Evolutionary conservation across 2,113 vertebrate genomes (phyloP).

Genomic region (Cyrtonyx montezumae): DNA sequence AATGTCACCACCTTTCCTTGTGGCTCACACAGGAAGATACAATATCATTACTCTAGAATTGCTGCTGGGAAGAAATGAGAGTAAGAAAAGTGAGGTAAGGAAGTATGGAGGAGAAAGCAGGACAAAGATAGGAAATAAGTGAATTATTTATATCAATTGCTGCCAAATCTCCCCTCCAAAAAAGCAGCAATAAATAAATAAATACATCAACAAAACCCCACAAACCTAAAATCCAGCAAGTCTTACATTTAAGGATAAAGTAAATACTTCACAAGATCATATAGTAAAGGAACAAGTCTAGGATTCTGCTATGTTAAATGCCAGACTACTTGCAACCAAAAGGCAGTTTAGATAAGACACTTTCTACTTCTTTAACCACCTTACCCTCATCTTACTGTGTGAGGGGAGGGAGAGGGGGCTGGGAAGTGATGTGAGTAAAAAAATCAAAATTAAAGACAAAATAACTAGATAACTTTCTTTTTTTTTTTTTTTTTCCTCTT

Average conservation of each 20-base stretch:
- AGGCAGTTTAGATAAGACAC: not conserved
- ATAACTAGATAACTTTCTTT: not conserved
- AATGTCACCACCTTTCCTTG: not conserved
- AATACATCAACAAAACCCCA: too few relatives aligned
- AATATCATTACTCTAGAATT: not conserved
- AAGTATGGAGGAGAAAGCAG: not conserved
- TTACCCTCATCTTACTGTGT: not conserved
- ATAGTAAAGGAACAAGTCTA: not conserved
- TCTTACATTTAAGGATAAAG: not conserved
- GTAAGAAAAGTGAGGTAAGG: not conserved
- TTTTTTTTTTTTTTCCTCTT: not conserved
- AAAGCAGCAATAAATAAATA: not conserved
- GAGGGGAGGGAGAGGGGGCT: not conserved
- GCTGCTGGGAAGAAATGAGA: not conserved
- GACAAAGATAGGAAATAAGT: not conserved
- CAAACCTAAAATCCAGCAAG: not conserved
- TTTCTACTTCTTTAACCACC: not conserved
- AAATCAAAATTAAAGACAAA: not conserved
- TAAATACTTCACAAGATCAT: not conserved
- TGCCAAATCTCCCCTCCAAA: not conserved
- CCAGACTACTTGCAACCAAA: not conserved
- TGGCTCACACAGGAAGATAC: not conserved
- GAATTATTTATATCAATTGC: not conserved
- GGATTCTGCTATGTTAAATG: not conserved
- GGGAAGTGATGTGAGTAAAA: not conserved